These are phyloP conservation scores for Drosophila ananassae DNA, from an alignment of 1,140 invertebrate species.

Conservation along the genomic window DNA sequence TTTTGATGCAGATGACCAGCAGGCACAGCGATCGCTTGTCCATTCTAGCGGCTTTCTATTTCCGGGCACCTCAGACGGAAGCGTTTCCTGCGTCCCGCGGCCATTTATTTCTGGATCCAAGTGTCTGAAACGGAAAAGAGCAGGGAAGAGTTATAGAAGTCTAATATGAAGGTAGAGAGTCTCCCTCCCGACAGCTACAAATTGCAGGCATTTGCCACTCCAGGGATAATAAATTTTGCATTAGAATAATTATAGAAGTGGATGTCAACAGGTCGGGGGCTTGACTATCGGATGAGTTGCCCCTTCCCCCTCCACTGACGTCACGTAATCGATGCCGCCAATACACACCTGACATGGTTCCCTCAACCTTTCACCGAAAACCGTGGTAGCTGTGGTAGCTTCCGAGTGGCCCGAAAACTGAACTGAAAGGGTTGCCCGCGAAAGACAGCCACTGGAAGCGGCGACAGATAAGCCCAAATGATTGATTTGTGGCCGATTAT, in stretches of 20 bases:
- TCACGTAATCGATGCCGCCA: not conserved
- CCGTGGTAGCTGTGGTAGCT: no score
- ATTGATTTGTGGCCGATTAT: no score
- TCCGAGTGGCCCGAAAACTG: no score
- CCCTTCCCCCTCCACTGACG: not conserved
- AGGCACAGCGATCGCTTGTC: slow-evolving; percentile 75
- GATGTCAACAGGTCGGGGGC: not conserved
- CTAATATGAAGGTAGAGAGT: not conserved
- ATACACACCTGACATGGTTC: no score
- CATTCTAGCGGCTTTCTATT: slow-evolving; percentile 60
- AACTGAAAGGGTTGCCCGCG: no score
- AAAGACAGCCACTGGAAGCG: no score
- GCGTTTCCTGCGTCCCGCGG: slow-evolving; percentile 71
- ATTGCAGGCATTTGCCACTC: not conserved
- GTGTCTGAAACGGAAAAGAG: slow-evolving; percentile 37
- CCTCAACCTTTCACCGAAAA: no score
- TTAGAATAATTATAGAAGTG: not conserved
- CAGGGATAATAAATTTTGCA: no score
- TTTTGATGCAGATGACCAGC: slow-evolving; percentile 72
- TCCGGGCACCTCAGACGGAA: slow-evolving; percentile 61
- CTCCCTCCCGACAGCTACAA: no score
- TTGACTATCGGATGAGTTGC: not conserved
- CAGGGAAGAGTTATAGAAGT: not conserved
- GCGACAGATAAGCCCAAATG: no score
- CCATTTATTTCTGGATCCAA: slow-evolving; percentile 63